phyloP scores from a whole-genome alignment of 1,140 invertebrate genomes.

The Psilanteris sp. region DNA sequence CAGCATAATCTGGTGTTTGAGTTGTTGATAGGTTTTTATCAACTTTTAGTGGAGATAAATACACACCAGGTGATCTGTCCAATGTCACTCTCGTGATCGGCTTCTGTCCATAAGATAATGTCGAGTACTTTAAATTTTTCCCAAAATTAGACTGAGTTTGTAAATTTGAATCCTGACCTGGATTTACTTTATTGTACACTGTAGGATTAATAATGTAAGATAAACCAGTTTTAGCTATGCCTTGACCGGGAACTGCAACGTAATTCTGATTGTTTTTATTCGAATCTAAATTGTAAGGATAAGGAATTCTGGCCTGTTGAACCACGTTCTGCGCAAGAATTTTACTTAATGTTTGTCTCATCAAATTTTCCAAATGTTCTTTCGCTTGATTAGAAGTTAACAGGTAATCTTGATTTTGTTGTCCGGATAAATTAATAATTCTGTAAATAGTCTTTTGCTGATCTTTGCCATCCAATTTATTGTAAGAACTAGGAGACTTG shows the following conservation, averaged over 20 bases:
- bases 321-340: constrained; percentile 66
- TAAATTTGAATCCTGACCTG: constrained; percentile 8
- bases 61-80: constrained; percentile 65
- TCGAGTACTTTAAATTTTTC: constrained; percentile 61
- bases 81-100: constrained; percentile 61
- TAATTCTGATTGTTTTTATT: constrained; percentile 50
- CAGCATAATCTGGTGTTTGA: constrained; percentile 63
- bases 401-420: constrained; percentile 68
- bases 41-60: constrained; percentile 62
- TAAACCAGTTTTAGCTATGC: constrained; percentile 68
- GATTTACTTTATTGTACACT: constrained; percentile 62
- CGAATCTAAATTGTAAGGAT: constrained; percentile 19
- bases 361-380: constrained; percentile 70
- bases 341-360: constrained; percentile 68
- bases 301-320: constrained; percentile 57
- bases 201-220: constrained; percentile 68
- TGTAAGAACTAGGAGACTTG: constrained; percentile 63
- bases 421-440: constrained; percentile 68
- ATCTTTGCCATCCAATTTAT: constrained; percentile 56
- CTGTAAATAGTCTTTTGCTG: constrained; percentile 68
- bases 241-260: constrained; percentile 22
- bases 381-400: constrained; percentile 59
- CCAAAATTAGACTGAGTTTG: not conserved
- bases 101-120: constrained; percentile 61
- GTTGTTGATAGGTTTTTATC: constrained; percentile 43